These are phyloP conservation scores for Pomacea maculata DNA, from an alignment of 1,140 invertebrate species.

Conservation along the genomic window DNA sequence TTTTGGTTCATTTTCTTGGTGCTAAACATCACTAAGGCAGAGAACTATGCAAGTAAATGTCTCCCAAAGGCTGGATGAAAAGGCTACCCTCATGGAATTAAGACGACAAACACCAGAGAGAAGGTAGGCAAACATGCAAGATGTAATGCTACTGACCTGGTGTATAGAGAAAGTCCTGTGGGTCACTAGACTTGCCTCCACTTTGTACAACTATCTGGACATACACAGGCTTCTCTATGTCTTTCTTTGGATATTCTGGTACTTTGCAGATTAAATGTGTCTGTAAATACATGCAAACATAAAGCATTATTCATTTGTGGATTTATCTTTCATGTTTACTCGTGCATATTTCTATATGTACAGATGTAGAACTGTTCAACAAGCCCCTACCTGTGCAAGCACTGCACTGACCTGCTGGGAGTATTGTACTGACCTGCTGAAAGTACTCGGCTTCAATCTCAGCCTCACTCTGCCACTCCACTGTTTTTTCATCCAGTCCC, in stretches of 20 bases:
- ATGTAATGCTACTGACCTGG: conserved; percentile 49
- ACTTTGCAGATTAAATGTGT: conserved; percentile 93
- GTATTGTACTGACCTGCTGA: conserved; percentile 60
- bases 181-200: conserved; percentile 87
- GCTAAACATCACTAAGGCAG: no score
- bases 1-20: no score
- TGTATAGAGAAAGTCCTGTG: conserved; percentile 83
- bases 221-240: conserved; percentile 74
- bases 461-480: conserved; percentile 65
- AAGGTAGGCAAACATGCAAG: conserved; percentile 12
- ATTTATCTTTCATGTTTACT: conserved; percentile 3
- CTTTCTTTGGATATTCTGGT: conserved; percentile 78
- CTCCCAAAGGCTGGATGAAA: background rate
- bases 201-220: conserved; percentile 83
- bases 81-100: conserved; percentile 12
- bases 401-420: conserved; percentile 5
- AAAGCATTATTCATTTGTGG: background rate
- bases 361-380: background rate
- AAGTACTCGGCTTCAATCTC: conserved; percentile 67
- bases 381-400: background rate
- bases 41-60: no score
- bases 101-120: conserved; percentile 20
- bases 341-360: background rate
- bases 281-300: conserved; percentile 67
- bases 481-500: conserved; percentile 59